Percentiles rank a stretch among this genome's conserved stretches.
phyloP scores from a whole-genome alignment of 2,888 invertebrate genomes.

The Platycheirus rosarum region DNA sequence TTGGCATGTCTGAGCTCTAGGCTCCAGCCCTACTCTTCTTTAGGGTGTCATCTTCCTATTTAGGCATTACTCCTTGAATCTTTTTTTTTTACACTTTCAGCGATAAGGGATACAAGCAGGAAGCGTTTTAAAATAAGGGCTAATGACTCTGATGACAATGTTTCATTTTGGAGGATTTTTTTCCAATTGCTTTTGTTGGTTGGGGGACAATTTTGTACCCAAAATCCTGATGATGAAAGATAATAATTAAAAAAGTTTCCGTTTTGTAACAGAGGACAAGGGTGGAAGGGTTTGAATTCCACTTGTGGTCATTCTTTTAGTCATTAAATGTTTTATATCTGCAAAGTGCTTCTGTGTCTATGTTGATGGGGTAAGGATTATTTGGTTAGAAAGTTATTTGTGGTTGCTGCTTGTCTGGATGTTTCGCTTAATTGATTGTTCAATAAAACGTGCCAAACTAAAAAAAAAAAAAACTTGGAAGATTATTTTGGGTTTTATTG shows the following conservation, averaged over 20 bases:
- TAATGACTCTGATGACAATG: slow-evolving; percentile 58
- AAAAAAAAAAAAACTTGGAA: slow-evolving; percentile 3
- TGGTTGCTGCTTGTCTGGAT: not conserved
- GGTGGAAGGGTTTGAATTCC: slow-evolving; percentile 17
- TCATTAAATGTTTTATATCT: not conserved
- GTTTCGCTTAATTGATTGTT: slow-evolving; percentile 25
- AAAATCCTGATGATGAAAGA: slow-evolving; percentile 34
- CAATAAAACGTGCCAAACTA: slow-evolving; percentile 14
- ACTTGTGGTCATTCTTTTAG: not conserved
- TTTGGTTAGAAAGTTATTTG: not conserved
- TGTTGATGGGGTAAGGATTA: not conserved
- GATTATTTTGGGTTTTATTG: not conserved
- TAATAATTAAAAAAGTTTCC: slow-evolving; percentile 65
- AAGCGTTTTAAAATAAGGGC: slow-evolving; percentile 30
- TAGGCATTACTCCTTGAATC: slow-evolving; percentile 33
- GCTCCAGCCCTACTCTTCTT: slow-evolving; percentile 1
- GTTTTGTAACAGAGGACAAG: slow-evolving; percentile 10
- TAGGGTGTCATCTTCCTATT: slow-evolving; percentile 4
- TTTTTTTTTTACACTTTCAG: slow-evolving; percentile 42
- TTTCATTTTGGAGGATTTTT: slow-evolving; percentile 30
- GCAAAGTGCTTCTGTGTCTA: not conserved
- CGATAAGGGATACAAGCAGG: slow-evolving; percentile 18
- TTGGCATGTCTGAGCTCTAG: slow-evolving; percentile 43
- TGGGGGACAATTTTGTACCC: slow-evolving; percentile 9
- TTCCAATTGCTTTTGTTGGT: slow-evolving; percentile 2